phyloP scores from a whole-genome alignment of 1,140 invertebrate genomes.

The Camponotus floridanus region DNA sequence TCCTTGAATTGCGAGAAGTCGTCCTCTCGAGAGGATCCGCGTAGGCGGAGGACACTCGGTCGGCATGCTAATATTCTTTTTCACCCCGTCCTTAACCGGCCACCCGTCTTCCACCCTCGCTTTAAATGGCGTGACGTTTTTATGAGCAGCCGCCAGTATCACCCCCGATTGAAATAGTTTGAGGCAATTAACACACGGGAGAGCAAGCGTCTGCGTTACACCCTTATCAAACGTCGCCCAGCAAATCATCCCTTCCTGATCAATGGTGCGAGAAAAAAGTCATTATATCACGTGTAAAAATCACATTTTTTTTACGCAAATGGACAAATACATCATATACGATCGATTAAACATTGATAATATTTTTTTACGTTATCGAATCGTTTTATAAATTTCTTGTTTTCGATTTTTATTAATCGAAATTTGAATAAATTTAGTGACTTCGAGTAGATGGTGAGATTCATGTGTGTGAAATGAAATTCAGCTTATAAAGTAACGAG shows the following conservation, averaged over 20 bases:
- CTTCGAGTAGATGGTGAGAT: slow-evolving; percentile 2
- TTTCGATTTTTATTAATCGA: background rate
- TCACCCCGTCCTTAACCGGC: slow-evolving; percentile 57
- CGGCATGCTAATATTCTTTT: slow-evolving; percentile 83
- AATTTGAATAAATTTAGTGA: slow-evolving; percentile 16
- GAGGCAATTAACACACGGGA: slow-evolving; percentile 79
- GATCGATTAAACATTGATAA: slow-evolving; percentile 57
- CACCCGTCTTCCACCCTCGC: slow-evolving; percentile 20
- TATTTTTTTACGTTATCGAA: slow-evolving; percentile 56
- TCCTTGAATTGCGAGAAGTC: slow-evolving; percentile 66
- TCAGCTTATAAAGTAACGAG: background rate
- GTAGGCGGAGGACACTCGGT: slow-evolving; percentile 71
- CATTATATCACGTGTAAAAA: slow-evolving; percentile 62
- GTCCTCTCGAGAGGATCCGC: slow-evolving; percentile 54
- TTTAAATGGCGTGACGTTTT: slow-evolving; percentile 75
- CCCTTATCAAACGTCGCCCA: slow-evolving; percentile 73
- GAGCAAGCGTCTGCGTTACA: slow-evolving; percentile 55
- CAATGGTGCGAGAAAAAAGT: slow-evolving; percentile 77
- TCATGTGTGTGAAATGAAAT: background rate
- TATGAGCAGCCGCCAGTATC: slow-evolving; percentile 62
- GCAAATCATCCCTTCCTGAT: slow-evolving; percentile 44
- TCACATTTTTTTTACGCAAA: slow-evolving; percentile 40
- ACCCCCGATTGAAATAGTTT: slow-evolving; percentile 83
- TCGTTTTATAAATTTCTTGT: slow-evolving; percentile 1
- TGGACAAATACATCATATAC: slow-evolving; percentile 11